These are phyloP conservation scores for Capromys pilorides DNA, from an alignment of 2,797 vertebrate genomes.

Conservation along the genomic window DNA sequence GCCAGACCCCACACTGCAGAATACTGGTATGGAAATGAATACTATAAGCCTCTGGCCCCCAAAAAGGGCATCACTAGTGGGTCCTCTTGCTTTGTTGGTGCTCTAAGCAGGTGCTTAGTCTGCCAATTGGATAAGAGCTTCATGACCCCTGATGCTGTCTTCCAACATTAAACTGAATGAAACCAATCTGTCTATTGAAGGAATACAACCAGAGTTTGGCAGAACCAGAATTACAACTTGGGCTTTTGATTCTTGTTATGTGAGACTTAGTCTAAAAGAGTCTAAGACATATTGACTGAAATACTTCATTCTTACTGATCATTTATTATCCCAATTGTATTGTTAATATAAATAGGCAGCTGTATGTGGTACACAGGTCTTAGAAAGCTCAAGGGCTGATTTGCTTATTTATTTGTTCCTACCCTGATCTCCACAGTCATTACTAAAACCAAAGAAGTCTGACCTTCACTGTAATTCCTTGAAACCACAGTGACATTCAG, in stretches of 20 bases:
- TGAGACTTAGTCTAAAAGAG: background rate
- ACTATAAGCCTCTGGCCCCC: background rate
- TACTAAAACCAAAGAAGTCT: background rate
- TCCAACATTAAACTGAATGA: conserved; percentile 12
- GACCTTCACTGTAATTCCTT: conserved; percentile 47
- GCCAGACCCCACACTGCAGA: background rate
- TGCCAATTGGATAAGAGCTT: background rate
- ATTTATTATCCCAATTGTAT: conserved; percentile 56
- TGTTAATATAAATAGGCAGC: conserved; percentile 47
- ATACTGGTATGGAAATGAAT: background rate
- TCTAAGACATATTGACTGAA: conserved; percentile 45
- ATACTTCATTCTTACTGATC: conserved; percentile 34
- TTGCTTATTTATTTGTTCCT: conserved; percentile 55
- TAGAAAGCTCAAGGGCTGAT: conserved; percentile 33
- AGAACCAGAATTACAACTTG: conserved; percentile 37
- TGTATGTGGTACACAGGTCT: background rate
- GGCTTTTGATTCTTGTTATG: conserved; percentile 25
- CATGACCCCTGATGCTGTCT: background rate
- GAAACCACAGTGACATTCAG: conserved; percentile 85
- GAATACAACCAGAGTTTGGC: background rate
- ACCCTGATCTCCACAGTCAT: conserved; percentile 23
- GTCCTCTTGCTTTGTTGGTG: background rate
- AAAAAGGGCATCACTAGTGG: background rate
- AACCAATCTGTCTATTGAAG: background rate
- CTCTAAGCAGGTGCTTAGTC: background rate